Evolutionary conservation across 2,113 vertebrate species (phyloP).

Genomic region (Myiozetetes cayanensis): DNA sequence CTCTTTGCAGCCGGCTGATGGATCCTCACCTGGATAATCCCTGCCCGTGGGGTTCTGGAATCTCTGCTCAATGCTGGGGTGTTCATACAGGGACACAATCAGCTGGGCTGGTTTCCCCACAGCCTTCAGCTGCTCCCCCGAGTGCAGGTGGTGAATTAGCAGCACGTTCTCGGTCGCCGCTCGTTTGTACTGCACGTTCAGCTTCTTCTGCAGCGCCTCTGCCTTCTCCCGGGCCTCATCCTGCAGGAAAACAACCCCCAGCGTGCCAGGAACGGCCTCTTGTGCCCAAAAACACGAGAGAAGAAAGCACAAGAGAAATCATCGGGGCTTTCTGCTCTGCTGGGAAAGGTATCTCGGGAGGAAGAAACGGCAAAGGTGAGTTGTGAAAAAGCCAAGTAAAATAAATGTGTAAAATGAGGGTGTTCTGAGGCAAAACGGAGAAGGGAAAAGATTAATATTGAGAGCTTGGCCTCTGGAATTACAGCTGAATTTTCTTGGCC

Average conservation of each 20-base stretch:
- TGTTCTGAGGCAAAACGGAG: background rate
- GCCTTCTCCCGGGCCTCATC: conserved; percentile 75
- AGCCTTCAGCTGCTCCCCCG: conserved; percentile 76
- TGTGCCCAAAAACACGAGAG: background rate
- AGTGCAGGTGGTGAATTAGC: conserved; percentile 76
- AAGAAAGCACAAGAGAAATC: background rate
- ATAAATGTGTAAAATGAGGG: background rate
- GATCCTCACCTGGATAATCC: conserved; percentile 82
- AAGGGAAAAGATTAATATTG: background rate
- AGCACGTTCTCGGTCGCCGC: conserved; percentile 89
- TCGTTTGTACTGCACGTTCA: conserved; percentile 83
- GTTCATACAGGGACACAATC: conserved; percentile 85
- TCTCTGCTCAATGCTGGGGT: conserved; percentile 84
- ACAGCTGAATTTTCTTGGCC: background rate
- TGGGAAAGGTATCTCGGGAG: background rate
- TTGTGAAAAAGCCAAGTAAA: background rate
- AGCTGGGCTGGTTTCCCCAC: conserved; percentile 84
- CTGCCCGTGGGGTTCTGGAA: conserved; percentile 74
- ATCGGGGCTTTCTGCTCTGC: background rate
- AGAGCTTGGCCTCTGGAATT: background rate
- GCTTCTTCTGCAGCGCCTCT: conserved; percentile 81
- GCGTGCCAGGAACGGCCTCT: background rate
- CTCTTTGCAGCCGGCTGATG: background rate
- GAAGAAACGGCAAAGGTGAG: background rate
- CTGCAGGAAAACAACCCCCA: conserved; percentile 62